phyloP scores from a whole-genome alignment of 30 jellyfish, hydroid and myxozoan genomes.

The Turritopsis rubra region DNA sequence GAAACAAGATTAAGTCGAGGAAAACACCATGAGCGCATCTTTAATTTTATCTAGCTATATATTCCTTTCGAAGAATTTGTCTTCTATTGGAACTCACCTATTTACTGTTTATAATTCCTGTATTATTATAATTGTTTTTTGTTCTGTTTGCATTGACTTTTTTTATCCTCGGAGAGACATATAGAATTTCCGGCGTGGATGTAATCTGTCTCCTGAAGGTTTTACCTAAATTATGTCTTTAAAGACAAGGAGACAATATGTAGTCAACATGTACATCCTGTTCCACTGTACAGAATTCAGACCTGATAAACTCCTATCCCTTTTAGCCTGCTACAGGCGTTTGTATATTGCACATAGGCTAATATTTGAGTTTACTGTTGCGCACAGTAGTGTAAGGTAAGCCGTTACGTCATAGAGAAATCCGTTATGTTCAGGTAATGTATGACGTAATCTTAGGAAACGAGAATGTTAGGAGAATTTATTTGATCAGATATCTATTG shows the following conservation, averaged over 20 bases:
- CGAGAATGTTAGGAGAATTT: conserved; percentile 27
- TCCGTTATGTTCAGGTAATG: not conserved
- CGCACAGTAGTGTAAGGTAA: not conserved
- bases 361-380: not conserved
- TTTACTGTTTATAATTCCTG: not conserved
- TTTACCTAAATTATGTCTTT: not conserved
- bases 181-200: not conserved
- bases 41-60: not conserved
- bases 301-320: conserved; percentile 6
- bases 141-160: not conserved
- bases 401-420: not conserved
- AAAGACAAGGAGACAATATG: not conserved
- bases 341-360: not conserved
- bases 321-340: conserved; percentile 33
- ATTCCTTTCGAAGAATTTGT: not conserved
- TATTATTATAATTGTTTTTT: too few species aligned
- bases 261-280: not conserved
- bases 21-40: not conserved
- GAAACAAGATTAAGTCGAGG: not conserved
- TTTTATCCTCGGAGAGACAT: not conserved
- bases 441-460: not conserved
- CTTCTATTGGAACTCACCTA: not conserved
- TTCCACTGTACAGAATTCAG: not conserved
- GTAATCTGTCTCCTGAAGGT: not conserved
- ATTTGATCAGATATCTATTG: conserved; percentile 24